Conservation (phyloP, 2,113 vertebrate species). For the Dasyprocta punctata region DNA sequence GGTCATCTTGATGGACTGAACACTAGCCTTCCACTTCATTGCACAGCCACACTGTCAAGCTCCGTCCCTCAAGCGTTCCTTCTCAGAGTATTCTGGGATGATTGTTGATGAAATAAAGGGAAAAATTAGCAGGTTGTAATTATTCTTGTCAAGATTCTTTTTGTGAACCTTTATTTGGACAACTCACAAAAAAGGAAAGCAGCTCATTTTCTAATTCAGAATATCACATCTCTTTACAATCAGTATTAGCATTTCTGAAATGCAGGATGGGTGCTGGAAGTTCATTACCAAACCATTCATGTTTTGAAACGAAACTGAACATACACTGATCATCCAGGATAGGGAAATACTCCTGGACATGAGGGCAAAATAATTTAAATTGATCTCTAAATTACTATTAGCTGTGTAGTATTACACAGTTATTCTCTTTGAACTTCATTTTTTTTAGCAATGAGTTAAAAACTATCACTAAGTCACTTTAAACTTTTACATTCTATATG, state of each 20-base stretch:
- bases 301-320: no score
- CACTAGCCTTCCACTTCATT: constrained; percentile 62
- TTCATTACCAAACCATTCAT: neutral
- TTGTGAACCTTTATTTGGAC: constrained; percentile 65
- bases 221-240: constrained; percentile 49
- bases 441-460: neutral
- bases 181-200: constrained; percentile 27
- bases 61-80: neutral
- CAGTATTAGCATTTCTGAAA: neutral
- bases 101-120: constrained; percentile 41
- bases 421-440: neutral
- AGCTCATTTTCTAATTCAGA: constrained; percentile 59
- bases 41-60: constrained; percentile 47
- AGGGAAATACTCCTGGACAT: neutral
- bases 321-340: neutral
- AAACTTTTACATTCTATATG: neutral
- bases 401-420: neutral
- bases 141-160: constrained; percentile 65
- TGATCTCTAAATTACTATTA: neutral
- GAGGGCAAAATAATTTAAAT: neutral
- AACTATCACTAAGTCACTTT: neutral
- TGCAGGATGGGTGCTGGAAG: neutral
- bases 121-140: constrained; percentile 63
- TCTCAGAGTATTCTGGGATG: neutral
- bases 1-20: constrained; percentile 2